These are phyloP conservation scores for Drosophila tsacasi DNA, from an alignment of 1,140 invertebrate species.

Conservation along the genomic window DNA sequence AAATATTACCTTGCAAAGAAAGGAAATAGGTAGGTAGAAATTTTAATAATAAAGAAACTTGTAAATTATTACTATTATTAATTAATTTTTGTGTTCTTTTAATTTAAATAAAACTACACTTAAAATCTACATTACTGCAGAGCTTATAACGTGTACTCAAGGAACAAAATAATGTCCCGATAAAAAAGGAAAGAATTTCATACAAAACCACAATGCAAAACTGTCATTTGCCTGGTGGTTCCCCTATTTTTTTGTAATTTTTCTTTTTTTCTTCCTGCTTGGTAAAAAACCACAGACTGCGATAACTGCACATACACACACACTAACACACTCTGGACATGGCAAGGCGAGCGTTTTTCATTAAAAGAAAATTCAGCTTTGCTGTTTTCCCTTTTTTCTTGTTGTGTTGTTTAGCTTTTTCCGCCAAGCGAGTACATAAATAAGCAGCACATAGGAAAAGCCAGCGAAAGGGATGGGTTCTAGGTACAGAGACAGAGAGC, in stretches of 20 bases:
- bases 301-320: conserved; percentile 24
- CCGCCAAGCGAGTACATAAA: conserved; percentile 71
- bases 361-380: conserved; percentile 72
- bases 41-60: not conserved
- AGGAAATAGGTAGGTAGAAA: not conserved
- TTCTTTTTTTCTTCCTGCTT: conserved; percentile 2
- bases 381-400: conserved; percentile 34
- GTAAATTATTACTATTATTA: not conserved
- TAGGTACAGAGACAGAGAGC: conserved; percentile 24
- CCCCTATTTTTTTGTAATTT: not conserved
- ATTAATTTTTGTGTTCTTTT: not conserved
- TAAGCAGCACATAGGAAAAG: conserved; percentile 61
- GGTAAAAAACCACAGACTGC: conserved; percentile 40
- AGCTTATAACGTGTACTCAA: conserved; percentile 8
- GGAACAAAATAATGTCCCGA: not conserved
- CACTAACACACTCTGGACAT: conserved; percentile 20
- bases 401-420: conserved; percentile 31
- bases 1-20: not conserved
- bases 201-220: conserved; percentile 56
- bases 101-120: not conserved
- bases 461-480: conserved; percentile 33
- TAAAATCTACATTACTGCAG: not conserved
- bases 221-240: conserved; percentile 53
- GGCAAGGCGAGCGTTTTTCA: conserved; percentile 66
- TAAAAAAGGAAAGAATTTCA: conserved; percentile 27